Percentiles rank a stretch among this genome's conserved stretches.
Conservation (phyloP, 2,888 invertebrate genomes). For the Scaeva pyrastri region DNA sequence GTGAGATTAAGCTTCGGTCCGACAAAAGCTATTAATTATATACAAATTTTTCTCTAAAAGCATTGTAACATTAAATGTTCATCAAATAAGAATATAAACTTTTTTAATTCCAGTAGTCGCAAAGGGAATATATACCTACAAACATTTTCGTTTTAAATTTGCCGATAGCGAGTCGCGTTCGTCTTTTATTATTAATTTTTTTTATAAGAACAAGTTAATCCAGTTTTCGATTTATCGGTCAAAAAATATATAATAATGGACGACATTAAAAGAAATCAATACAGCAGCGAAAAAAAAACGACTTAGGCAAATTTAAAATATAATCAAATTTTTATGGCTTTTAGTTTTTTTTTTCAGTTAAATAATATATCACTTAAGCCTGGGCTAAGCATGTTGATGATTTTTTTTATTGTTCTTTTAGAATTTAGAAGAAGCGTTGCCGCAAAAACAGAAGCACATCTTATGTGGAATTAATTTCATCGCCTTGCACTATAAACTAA, state of each 20-base stretch:
- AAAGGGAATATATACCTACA: constrained; percentile 14
- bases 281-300: constrained; percentile 37
- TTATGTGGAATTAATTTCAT: constrained; percentile 62
- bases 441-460: constrained; percentile 67
- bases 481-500: constrained; percentile 52
- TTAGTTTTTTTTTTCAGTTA: constrained; percentile 32
- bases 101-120: constrained; percentile 74
- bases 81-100: constrained; percentile 73
- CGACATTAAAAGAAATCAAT: constrained; percentile 41
- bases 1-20: constrained; percentile 55
- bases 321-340: constrained; percentile 44
- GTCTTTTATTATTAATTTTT: constrained; percentile 4
- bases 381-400: constrained; percentile 44
- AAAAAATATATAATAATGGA: constrained; percentile 46
- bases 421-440: constrained; percentile 11
- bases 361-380: constrained; percentile 61
- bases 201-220: constrained; percentile 67
- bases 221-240: constrained; percentile 65
- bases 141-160: constrained; percentile 12
- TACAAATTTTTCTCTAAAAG: constrained; percentile 74
- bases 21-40: constrained; percentile 74
- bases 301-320: constrained; percentile 55
- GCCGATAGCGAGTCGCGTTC: constrained; percentile 54
- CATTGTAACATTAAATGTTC: constrained; percentile 73
- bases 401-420: constrained; percentile 54